phyloP scores from a whole-genome alignment of 2,888 invertebrate genomes.

The Syrista parreyssii region DNA sequence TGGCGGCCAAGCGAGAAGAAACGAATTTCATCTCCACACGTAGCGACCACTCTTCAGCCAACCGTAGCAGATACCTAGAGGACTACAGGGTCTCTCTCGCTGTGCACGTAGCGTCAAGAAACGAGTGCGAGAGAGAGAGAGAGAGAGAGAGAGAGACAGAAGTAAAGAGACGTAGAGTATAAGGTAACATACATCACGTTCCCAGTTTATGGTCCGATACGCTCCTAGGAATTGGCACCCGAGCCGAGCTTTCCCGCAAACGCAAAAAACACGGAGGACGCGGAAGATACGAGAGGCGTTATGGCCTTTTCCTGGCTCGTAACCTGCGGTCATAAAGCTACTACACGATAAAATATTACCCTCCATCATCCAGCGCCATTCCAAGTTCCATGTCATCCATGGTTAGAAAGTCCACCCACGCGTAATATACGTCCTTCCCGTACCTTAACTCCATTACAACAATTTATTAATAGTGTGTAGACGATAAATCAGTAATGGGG shows the following conservation, averaged over 20 bases:
- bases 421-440: conserved; percentile 47
- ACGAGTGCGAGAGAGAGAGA: background rate
- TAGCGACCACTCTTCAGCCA: conserved; percentile 19
- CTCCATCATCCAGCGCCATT: conserved; percentile 37
- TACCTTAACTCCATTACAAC: conserved; percentile 62
- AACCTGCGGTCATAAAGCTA: conserved; percentile 65
- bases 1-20: conserved; percentile 16
- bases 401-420: conserved; percentile 17
- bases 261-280: conserved; percentile 42
- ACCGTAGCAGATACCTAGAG: conserved; percentile 12
- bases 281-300: conserved; percentile 56
- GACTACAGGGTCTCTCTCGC: background rate
- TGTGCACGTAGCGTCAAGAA: background rate
- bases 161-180: conserved; percentile 30
- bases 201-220: conserved; percentile 59
- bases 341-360: conserved; percentile 61
- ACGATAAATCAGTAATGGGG: conserved; percentile 50
- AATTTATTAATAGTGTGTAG: conserved; percentile 60
- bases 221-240: conserved; percentile 59
- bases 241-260: conserved; percentile 53
- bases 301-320: conserved; percentile 64
- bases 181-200: conserved; percentile 51
- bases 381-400: conserved; percentile 1
- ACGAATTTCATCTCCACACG: conserved; percentile 24
- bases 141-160: conserved; percentile 13